phyloP scores from a whole-genome alignment of 2,797 vertebrate genomes.

The Tapera naevia region DNA sequence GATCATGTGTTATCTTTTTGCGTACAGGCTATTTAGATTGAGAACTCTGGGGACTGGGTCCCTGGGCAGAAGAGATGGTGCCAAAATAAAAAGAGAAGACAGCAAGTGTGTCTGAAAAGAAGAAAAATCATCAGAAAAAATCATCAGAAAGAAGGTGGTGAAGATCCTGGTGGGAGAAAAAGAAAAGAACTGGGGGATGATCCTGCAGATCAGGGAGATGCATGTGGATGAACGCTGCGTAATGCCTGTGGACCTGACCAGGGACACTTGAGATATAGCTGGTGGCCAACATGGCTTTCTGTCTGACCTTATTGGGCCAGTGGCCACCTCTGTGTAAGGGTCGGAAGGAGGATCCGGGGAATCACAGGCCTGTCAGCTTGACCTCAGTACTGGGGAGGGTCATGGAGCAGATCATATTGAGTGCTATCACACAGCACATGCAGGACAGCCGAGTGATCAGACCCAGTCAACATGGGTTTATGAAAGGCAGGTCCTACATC shows the following conservation, averaged over 20 bases:
- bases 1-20: neutral
- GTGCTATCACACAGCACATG: too few relatives aligned
- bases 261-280: neutral
- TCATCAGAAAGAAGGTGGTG: neutral
- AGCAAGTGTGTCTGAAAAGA: accelerated
- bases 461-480: too few relatives aligned
- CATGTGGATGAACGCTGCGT: neutral
- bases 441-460: too few relatives aligned
- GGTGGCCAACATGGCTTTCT: neutral
- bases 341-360: too few relatives aligned
- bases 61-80: neutral
- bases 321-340: neutral
- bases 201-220: neutral
- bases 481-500: too few relatives aligned
- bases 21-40: neutral
- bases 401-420: too few relatives aligned
- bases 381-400: too few relatives aligned
- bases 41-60: neutral
- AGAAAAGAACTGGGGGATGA: neutral
- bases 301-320: neutral
- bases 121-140: neutral
- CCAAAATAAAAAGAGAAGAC: neutral
- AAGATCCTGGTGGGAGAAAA: neutral
- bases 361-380: too few relatives aligned
- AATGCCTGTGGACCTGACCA: neutral